Evolutionary conservation across 2,113 vertebrate genomes (phyloP), one percentile per base, ranked within the genome.

Genomic region (Lamprologus callipterus): DNA sequence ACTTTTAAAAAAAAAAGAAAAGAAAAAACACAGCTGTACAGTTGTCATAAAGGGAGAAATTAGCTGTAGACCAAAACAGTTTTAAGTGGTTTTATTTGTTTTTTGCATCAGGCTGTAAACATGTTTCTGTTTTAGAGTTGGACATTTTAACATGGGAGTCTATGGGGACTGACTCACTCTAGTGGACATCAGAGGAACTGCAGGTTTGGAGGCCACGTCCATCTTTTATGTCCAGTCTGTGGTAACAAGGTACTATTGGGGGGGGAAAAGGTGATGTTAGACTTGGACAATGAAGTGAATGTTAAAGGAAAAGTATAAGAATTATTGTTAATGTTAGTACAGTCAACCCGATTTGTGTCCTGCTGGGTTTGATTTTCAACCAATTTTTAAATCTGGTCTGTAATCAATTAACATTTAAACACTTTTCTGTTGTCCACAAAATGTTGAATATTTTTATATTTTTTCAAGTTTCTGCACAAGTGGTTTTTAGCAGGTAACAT

Each of bases 231-330:
- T 68, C 63, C 63, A 68, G n/a, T 42, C 65, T 1, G 35, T 40
- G 35, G 12, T 70, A 70, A 42, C 35, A 42, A 8, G n/a, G 35
- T 21, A 40, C 63, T 68, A 14, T 21, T 40, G 12, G 63, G 23
- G 28, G 16, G 16, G 58, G 1, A 0, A 1, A 68, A 23, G 63
- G 33, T 68, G 65, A 70, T 14, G n/a, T 42, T 70, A 23, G n/a
- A 70, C n/a, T 40, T 70, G n/a, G 65, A 23, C 65, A 42, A 40
- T 70, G 35, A 70, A 42, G n/a, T 42, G 65, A 70, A 70, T 40
- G 14, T 70, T 23, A 16, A 14, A 70, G 12, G 65, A 23, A 70
- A 70, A 70, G 35, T 70, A 40, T 42, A 70, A 42, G n/a, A 16
- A 42, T 70, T 70, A 42, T 42, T 42, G n/a, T 16, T 70, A 70